Percentiles rank a stretch among this genome's conserved stretches.
phyloP scores from a whole-genome alignment of 2,797 vertebrate species.

The Tapirus indicus region DNA sequence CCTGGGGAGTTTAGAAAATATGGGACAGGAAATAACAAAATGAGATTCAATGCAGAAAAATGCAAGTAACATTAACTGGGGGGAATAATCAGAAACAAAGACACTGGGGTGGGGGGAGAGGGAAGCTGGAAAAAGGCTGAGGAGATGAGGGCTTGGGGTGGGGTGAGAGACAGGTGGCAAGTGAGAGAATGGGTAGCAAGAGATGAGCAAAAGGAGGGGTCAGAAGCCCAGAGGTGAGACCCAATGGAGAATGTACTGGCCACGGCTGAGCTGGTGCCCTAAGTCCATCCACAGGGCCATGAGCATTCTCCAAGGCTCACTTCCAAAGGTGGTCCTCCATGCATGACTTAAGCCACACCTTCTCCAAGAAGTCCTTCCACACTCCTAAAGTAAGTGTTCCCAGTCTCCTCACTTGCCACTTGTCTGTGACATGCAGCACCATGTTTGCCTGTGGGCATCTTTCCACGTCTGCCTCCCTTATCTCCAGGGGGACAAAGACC shows the following conservation, averaged over 20 bases:
- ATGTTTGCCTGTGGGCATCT: accelerated
- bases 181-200: background rate
- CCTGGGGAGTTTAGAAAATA: slow-evolving; percentile 80
- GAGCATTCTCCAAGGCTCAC: background rate
- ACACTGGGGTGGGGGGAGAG: background rate
- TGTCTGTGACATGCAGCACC: accelerated
- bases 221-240: background rate
- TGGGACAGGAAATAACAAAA: slow-evolving; percentile 83
- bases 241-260: accelerated
- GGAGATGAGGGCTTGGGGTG: background rate
- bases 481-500: background rate
- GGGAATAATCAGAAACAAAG: slow-evolving; percentile 62
- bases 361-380: background rate
- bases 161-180: background rate
- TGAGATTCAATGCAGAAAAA: slow-evolving; percentile 77
- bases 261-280: accelerated
- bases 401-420: background rate
- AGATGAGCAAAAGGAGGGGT: background rate
- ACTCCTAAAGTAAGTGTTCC: background rate
- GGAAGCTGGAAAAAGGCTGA: background rate
- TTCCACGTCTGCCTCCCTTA: background rate
- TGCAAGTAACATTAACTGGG: slow-evolving; percentile 58
- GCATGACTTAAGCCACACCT: background rate
- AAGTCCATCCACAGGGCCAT: background rate
- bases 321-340: background rate